Evolutionary conservation across 2,113 vertebrate species (phyloP), one percentile per base, ranked within the genome.

Genomic region (Chaetura pelagica): DNA sequence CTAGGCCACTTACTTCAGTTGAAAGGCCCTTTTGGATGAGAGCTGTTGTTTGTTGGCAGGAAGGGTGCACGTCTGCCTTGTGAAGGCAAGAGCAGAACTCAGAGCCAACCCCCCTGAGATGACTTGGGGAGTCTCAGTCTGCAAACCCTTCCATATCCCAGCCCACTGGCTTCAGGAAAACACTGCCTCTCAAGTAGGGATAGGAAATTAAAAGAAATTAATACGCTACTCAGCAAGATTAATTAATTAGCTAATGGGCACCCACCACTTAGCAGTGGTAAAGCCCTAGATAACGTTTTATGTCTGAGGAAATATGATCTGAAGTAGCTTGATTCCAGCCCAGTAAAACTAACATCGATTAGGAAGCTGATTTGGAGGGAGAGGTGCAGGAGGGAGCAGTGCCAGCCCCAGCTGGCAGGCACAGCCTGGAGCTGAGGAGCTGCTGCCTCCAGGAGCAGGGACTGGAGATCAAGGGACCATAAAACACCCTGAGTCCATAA

Each of bases 171-270:
- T 80, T 83, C 90, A 80, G 55, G 80, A 55, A 88, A 94, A 89
- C 15, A 32, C 13, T 83, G 29, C 92, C 87, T 83, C 83, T 94
- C 77, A 89, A 75, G 44, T 8, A 49, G 40, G 32, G 59, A 38
- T 90, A 93, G 95, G 90, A 96, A 96, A 96, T 96, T 72, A 96
- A 85, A 95, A 71, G 40, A 83, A 93, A 95, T 97, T 89, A 97
- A 95, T 92, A 92, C 61, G 83, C 81, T 94, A 92, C 81, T 97
- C 84, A 93, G 73, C 75, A 92, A 87, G 87, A 96, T 94, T 85
- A 96, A 97, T 94, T 96, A 95, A 96, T 93, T 90, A 81, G 87
- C 81, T 94, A 96, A 95, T 87, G 92, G 94, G 85, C 81, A 92
- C 68, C 80, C 54, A 94, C 92, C 92, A 97, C 84, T 84, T 81